Conservation (phyloP, 1,140 invertebrate species). For the Ladona fulva region DNA sequence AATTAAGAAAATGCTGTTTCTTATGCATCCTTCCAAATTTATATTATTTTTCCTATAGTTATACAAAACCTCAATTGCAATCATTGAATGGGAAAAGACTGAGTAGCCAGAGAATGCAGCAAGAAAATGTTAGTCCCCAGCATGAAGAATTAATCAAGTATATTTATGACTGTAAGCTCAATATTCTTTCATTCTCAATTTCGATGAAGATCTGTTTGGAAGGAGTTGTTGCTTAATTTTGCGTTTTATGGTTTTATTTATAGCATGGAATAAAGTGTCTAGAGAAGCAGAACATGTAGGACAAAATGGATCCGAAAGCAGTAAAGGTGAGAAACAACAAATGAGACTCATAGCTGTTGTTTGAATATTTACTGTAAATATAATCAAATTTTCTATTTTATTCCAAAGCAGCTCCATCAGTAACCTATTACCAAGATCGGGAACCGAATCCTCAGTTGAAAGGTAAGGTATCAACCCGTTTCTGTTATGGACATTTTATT, state of each 20-base stretch:
- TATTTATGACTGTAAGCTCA: constrained; percentile 39
- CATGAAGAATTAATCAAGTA: constrained; percentile 46
- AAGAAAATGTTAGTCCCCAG: constrained; percentile 36
- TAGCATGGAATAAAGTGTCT: constrained; percentile 40
- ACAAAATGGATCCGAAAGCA: constrained; percentile 33
- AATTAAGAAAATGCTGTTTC: too few species aligned
- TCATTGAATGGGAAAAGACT: constrained; percentile 40
- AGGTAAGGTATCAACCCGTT: constrained; percentile 28
- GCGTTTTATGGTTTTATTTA: constrained; percentile 20
- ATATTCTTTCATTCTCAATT: neutral
- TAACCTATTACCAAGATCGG: constrained; percentile 35
- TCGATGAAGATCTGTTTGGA: constrained; percentile 14
- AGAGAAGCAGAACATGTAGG: constrained; percentile 35
- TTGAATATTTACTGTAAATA: neutral
- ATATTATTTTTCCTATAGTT: neutral
- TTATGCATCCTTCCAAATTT: too few species aligned
- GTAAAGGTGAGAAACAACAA: constrained; percentile 21
- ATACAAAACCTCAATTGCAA: neutral
- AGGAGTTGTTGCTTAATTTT: constrained; percentile 16
- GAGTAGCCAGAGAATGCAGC: constrained; percentile 28
- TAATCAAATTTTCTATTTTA: neutral
- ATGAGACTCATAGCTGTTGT: constrained; percentile 27
- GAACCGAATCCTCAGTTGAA: constrained; percentile 38
- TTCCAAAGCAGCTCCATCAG: constrained; percentile 33
- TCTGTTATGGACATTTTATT: neutral